Base-by-base conservation (phyloP, 2,797 vertebrate genomes). In the Capromys pilorides region DNA sequence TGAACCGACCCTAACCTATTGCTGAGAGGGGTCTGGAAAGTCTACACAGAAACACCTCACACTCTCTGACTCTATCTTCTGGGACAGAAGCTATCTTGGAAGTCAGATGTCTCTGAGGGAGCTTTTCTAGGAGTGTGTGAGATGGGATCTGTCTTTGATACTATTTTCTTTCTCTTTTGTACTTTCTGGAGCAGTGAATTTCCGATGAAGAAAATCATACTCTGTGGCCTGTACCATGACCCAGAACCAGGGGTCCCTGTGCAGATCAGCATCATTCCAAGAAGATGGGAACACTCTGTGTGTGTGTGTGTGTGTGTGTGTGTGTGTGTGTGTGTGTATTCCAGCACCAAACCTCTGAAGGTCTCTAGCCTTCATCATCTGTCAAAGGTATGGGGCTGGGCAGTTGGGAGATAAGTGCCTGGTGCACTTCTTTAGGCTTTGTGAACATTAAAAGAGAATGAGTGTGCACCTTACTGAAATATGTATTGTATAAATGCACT, bases 391-490 rank as follows among this genome's bases (percentile, higher is more conserved):
- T 19, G 22, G 66, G 14, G 39, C 49, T 6, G 9, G 12, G 45
- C 13, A 2, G 75, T 8, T 61, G 67, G 19, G n/a, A 78, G 71
- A 16, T 1, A 33, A 61, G 22, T 1, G 41, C 18, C 21, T 59
- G 28, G 36, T n/a, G 28, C 7, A 36, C 24, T 16, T 59, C 59
- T 67, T 61, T 54, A n/a, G 49, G 61, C 82, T 87, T 84, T n/a
- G 54, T 78, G 61, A 92, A 64, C 54, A 90, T 39, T 49, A 82
- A 83, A 16, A 54, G 45, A 73, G 69, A 83, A 86, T 33, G 6
- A 69, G 64, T 67, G 39, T 22, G 22, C 7, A 4, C 67, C 93
- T 79, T 69, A 84, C 69, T 41, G 71, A 92, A 92, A 90, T 86
- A 45, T 5, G 10, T n/a, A 39, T 22, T 79, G 24, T 79, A 41